Evolutionary conservation across 1,140 invertebrate species (phyloP).

Genomic region (Laupala kohalensis): DNA sequence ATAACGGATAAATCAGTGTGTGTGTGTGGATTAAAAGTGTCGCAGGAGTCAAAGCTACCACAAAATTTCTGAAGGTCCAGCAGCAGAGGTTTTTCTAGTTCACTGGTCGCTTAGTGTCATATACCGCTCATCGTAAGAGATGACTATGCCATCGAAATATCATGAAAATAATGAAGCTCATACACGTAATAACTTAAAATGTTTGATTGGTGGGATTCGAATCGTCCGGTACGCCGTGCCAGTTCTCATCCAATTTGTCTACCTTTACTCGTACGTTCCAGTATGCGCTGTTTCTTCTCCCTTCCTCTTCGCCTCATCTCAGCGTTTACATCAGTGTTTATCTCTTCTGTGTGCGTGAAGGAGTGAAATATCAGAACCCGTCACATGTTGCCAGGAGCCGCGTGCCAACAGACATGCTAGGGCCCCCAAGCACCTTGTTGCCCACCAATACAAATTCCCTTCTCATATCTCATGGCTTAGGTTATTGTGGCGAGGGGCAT

Average conservation of each 20-base stretch:
- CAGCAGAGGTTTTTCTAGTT: no score
- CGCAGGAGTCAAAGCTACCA: no score
- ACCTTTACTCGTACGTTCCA: not conserved
- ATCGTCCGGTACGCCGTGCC: not conserved
- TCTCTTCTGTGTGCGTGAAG: not conserved
- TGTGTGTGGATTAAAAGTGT: no score
- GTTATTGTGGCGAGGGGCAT: not conserved
- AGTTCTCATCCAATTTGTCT: not conserved
- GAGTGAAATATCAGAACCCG: not conserved
- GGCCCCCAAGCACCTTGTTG: not conserved
- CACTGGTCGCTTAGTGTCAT: no score
- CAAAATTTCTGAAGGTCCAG: no score
- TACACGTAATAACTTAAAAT: no score
- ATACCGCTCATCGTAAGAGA: no score
- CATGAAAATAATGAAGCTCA: no score
- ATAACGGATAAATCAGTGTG: no score
- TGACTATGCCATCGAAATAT: no score
- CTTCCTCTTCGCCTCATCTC: not conserved
- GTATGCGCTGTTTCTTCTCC: not conserved
- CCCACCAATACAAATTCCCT: not conserved
- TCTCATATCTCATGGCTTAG: not conserved
- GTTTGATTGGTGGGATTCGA: no score
- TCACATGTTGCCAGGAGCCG: not conserved
- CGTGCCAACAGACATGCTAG: not conserved
- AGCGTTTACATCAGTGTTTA: not conserved